Evolutionary conservation across 2,888 invertebrate species (phyloP).

Genomic region (Drosophila quinaria): DNA sequence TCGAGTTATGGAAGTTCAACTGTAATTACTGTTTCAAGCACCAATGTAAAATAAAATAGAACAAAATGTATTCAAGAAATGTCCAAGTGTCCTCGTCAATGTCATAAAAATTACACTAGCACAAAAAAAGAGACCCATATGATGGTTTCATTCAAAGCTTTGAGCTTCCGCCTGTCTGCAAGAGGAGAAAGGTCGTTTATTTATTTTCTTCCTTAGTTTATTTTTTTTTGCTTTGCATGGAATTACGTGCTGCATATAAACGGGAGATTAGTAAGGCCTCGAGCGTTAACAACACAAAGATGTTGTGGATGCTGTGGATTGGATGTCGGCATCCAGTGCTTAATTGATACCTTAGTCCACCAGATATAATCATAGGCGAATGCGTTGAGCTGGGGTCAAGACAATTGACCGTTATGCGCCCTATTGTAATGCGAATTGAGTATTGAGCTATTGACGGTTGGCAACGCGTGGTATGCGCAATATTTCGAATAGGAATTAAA

Average conservation of each 20-base stretch:
- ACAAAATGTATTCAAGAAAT: constrained; percentile 12
- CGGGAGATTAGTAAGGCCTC: constrained; percentile 63
- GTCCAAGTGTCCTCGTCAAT: constrained; percentile 44
- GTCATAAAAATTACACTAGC: constrained; percentile 29
- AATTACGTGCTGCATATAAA: constrained; percentile 68
- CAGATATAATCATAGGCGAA: constrained; percentile 32
- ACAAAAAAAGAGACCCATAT: constrained; percentile 9
- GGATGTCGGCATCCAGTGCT: constrained; percentile 6
- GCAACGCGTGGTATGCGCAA: constrained; percentile 69
- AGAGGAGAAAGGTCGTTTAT: constrained; percentile 15
- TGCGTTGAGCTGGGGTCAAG: neutral
- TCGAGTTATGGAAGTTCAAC: too few species aligned
- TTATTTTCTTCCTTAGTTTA: neutral
- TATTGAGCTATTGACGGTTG: constrained; percentile 42
- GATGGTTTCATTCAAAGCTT: constrained; percentile 5
- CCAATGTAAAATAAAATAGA: neutral
- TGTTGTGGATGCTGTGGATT: constrained; percentile 15
- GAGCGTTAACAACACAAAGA: constrained; percentile 42
- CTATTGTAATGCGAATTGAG: constrained; percentile 33
- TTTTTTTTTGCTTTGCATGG: constrained; percentile 25
- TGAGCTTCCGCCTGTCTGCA: constrained; percentile 33
- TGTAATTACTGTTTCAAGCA: too few species aligned
- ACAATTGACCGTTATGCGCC: constrained; percentile 25
- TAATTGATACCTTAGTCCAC: constrained; percentile 21
- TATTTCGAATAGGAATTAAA: constrained; percentile 58